Percentiles rank a stretch among this genome's conserved stretches.
Evolutionary conservation across 2,797 vertebrate genomes (phyloP).

Genomic region (Okamejei kenojei): DNA sequence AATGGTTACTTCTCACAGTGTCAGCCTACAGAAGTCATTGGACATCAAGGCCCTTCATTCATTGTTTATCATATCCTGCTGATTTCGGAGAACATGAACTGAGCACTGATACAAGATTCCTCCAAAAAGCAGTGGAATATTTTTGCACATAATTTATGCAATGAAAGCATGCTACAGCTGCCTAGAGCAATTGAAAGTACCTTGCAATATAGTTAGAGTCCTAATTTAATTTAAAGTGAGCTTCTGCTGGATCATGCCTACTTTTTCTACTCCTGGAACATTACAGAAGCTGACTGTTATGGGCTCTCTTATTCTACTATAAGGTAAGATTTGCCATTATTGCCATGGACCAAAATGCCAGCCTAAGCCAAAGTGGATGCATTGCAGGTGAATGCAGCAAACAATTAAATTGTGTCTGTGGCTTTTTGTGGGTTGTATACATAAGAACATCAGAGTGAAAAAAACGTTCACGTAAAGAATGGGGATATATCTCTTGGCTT

Average conservation of each 20-base stretch:
- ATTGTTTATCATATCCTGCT: background rate
- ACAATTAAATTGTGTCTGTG: background rate
- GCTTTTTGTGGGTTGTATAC: background rate
- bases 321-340: background rate
- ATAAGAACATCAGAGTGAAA: background rate
- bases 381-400: background rate
- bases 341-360: background rate
- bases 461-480: background rate
- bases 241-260: background rate
- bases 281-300: background rate
- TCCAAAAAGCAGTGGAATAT: background rate
- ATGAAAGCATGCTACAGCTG: background rate
- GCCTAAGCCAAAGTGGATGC: background rate
- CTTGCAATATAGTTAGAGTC: background rate
- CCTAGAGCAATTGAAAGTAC: background rate
- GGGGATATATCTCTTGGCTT: background rate
- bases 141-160: background rate
- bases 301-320: background rate
- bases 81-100: background rate
- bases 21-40: background rate
- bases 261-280: background rate
- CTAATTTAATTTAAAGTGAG: background rate
- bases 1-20: too few species aligned
- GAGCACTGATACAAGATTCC: background rate
- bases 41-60: background rate